A percentile compares a stretch with the other conserved stretches of the same genome.
These are phyloP conservation scores for Entelurus aequoreus DNA, from an alignment of 2,113 vertebrate genomes.

Conservation along the genomic window DNA sequence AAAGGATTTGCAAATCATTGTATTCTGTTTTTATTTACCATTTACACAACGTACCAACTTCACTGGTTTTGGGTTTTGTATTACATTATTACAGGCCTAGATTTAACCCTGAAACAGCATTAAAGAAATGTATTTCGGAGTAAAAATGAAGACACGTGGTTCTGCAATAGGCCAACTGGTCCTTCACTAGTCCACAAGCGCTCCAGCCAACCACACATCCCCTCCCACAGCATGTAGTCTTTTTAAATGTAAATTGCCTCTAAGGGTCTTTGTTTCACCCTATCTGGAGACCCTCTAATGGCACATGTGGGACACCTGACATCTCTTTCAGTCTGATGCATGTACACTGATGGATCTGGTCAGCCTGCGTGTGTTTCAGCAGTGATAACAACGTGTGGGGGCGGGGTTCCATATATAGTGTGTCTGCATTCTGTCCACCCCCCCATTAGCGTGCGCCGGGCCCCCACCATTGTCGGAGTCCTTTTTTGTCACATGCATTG, in stretches of 20 bases:
- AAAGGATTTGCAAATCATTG: no score
- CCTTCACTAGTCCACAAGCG: conserved; percentile 11
- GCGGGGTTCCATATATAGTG: conserved; percentile 17
- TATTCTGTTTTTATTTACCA: no score
- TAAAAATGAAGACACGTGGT: conserved; percentile 3
- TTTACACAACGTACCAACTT: no score
- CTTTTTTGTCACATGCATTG: conserved; percentile 36
- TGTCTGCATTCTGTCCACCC: conserved; percentile 11
- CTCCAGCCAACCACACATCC: conserved; percentile 40
- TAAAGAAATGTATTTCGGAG: background rate
- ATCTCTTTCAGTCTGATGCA: conserved; percentile 33
- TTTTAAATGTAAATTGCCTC: conserved; percentile 64
- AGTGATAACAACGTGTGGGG: conserved; percentile 49
- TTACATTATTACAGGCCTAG: no score
- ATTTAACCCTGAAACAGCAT: no score
- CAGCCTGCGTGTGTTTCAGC: conserved; percentile 35
- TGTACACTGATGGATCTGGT: conserved; percentile 12
- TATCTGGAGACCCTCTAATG: conserved; percentile 47
- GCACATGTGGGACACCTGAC: conserved; percentile 47
- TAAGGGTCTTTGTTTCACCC: conserved; percentile 49
- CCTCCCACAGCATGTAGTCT: conserved; percentile 42
- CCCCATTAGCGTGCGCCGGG: background rate
- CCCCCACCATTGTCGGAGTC: conserved; percentile 26
- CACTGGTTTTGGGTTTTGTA: no score
- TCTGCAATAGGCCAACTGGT: conserved; percentile 1